phyloP scores from a whole-genome alignment of 2,888 invertebrate species.

The Acronicta alni region DNA sequence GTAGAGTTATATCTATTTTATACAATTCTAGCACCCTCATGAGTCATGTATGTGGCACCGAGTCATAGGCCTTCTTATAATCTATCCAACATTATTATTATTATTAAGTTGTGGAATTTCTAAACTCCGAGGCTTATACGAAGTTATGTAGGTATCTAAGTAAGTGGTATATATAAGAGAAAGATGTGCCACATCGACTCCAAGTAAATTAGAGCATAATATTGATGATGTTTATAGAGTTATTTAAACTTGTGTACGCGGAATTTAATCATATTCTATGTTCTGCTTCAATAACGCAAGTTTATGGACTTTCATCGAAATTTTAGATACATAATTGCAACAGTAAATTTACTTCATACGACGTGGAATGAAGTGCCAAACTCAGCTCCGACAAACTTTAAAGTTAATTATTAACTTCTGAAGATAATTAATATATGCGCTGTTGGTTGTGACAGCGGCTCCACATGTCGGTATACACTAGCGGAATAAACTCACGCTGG shows the following conservation, averaged over 20 bases:
- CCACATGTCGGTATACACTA: constrained; percentile 46
- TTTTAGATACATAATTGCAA: constrained; percentile 71
- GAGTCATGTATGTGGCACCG: too few species aligned
- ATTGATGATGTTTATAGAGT: too few species aligned
- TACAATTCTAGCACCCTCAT: too few species aligned
- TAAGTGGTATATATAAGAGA: too few species aligned
- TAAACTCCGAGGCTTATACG: too few species aligned
- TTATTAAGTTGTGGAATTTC: too few species aligned
- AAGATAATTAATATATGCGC: constrained; percentile 80
- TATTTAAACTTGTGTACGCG: not conserved
- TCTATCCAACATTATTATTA: too few species aligned
- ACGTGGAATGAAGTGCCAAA: constrained; percentile 76
- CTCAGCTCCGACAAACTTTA: constrained; percentile 77
- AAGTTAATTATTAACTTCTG: constrained; percentile 83
- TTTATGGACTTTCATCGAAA: constrained; percentile 57
- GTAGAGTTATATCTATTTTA: too few species aligned
- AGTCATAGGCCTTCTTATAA: too few species aligned
- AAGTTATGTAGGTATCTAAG: too few species aligned
- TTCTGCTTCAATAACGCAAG: constrained; percentile 57
- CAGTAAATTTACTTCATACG: constrained; percentile 74
- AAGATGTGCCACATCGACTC: too few species aligned
- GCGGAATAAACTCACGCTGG: constrained; percentile 46
- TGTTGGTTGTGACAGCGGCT: constrained; percentile 66
- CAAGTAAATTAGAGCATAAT: too few species aligned
- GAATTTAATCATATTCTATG: constrained; percentile 42